Base-by-base conservation (phyloP, 2,888 invertebrate species). In the Hyppa rectilinea region DNA sequence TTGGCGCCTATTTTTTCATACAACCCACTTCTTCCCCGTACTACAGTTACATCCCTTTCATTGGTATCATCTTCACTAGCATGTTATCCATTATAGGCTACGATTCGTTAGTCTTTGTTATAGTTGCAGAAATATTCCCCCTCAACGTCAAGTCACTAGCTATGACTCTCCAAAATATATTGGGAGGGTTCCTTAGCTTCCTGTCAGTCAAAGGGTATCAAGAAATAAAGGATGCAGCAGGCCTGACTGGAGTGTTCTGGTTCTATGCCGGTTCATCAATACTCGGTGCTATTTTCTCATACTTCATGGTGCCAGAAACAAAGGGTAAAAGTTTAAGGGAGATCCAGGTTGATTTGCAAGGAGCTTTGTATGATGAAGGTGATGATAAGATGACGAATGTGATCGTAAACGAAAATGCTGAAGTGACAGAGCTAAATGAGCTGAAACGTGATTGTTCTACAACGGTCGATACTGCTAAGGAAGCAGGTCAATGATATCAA, bases 61-160 rank as follows among this genome's bases (percentile, higher is more conserved):
- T 94, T 2, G 96, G 96, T 1, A 91, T 96, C n/a, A 86, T 92
- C 10, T 10, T 87, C 2, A 87, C 89, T 0, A 88, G 86, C 17
- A 84, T 93, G 0, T 81, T 91, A 1, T 87, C 92, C 0, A 88
- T 89, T 17, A 31, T 94, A 36, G 97, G 97, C 0, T 92, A 95
- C 55, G 95, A 94, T 60, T 23, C 74, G 0, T 81, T 96, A n/a
- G 89, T 93, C 0, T 93, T 93, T 62, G 89, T 95, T 71, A 92
- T 96, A 69, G 91, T 96, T 26, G 96, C 96, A 0, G 97, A 97
- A 86, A 88, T 96, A 12, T 97, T 96, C 73, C 96, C 97, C 0
- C 90, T 96, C 3, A 96, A 96, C 78, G 95, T 96, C 0, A 96
- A 96, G 84, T 95, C 96, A 0, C 85, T 94, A 0, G 96, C 96